phyloP scores from a whole-genome alignment of 2,888 invertebrate species.

The Acheta domesticus region DNA sequence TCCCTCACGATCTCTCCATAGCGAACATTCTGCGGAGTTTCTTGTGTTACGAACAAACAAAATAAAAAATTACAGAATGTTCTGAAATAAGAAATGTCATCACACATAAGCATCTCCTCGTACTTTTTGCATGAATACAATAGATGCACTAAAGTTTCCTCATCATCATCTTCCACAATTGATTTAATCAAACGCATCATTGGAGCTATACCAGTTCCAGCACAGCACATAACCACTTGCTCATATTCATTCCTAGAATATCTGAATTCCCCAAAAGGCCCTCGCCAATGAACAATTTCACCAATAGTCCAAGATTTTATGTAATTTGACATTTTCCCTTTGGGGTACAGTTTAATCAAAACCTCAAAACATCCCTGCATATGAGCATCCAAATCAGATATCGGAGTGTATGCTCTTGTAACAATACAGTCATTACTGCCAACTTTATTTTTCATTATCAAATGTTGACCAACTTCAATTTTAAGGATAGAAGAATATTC shows the following conservation, averaged over 20 bases:
- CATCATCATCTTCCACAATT: conserved; percentile 63
- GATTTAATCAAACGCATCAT: conserved; percentile 60
- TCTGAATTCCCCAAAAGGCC: conserved; percentile 62
- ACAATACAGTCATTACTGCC: conserved; percentile 42
- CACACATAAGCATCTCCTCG: conserved; percentile 59
- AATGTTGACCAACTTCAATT: conserved; percentile 51
- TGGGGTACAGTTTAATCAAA: conserved; percentile 58
- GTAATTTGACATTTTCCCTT: conserved; percentile 58
- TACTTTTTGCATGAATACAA: conserved; percentile 59
- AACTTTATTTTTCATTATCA: conserved; percentile 47
- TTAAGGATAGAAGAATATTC: background rate
- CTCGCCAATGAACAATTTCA: conserved; percentile 62
- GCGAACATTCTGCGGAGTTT: conserved; percentile 43
- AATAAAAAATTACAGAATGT: conserved; percentile 74
- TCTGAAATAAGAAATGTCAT: conserved; percentile 57
- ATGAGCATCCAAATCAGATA: conserved; percentile 49
- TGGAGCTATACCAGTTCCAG: conserved; percentile 75
- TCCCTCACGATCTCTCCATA: conserved; percentile 55
- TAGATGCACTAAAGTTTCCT: conserved; percentile 61
- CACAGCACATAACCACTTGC: conserved; percentile 56
- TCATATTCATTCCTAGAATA: conserved; percentile 50
- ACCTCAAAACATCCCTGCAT: conserved; percentile 53
- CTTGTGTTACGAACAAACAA: conserved; percentile 56
- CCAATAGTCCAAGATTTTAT: conserved; percentile 51
- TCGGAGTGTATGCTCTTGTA: conserved; percentile 55